Evolutionary conservation across 2,797 vertebrate genomes (phyloP), one percentile per base, ranked within the genome.

Genomic region (Coluber constrictor): DNA sequence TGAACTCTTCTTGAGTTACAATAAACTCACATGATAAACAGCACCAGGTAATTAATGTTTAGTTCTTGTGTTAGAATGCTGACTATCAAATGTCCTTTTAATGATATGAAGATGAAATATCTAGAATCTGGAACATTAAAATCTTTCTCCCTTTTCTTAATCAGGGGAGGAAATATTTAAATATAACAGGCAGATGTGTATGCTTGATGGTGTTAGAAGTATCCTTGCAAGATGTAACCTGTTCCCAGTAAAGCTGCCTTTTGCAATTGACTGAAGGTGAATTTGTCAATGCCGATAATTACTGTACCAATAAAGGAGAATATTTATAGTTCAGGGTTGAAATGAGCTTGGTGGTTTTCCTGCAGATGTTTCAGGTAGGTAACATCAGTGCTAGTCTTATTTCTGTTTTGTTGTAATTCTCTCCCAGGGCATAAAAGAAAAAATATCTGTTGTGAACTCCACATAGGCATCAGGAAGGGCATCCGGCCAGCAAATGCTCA

Each of bases 1-100:
- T 91, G 66, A 95, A 95, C 61, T 93, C 47, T 93, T 91, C 23
- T 29, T 93, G 87, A 88, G 90, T 90, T 63, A 74, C 63, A n/a
- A n/a, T n/a, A n/a, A n/a, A n/a, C n/a, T n/a, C n/a, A n/a, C 27
- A 79, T 79, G 32, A 79, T 43, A 79, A 79, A 79, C 32, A 20
- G 32, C 20, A 74, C 20, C 8, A 20, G 4, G 70, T 23, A 43
- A 79, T 43, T 79, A 43, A 79, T 4, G 9, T 79, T 43, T 43
- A 79, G 37, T 79, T 43, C 70, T 43, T 79, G 70, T 4, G 32
- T 10, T 79, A 92, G 93, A 55, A 88, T 13, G 43, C 90, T 59
- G 89, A n/a, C 91, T 13, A 29, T 91, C 27, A 59, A 93, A 94
- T 61, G 87, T 37, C 32, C 56, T 91, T 59, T 63, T 90, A 0